phyloP scores from a whole-genome alignment of 2,113 vertebrate species.

The Aptenodytes patagonicus region DNA sequence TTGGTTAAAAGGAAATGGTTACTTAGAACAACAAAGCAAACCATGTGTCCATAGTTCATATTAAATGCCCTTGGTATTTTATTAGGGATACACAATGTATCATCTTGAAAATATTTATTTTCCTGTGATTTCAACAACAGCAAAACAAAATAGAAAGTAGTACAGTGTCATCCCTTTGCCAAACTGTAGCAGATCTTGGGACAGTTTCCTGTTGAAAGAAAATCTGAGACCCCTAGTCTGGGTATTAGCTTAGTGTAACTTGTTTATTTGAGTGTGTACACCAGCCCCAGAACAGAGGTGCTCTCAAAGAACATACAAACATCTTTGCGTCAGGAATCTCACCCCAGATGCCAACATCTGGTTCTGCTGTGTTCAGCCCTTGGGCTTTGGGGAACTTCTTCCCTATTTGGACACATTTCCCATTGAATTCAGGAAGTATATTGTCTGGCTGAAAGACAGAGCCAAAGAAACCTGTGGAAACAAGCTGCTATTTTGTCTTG shows the following conservation, averaged over 20 bases:
- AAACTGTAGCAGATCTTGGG: not conserved
- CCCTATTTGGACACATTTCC: slow-evolving; percentile 1
- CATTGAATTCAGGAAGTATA: slow-evolving; percentile 9
- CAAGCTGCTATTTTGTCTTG: not conserved
- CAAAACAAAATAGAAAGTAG: slow-evolving; percentile 35
- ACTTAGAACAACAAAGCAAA: slow-evolving; percentile 28
- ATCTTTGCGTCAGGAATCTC: not conserved
- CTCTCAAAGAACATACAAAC: not conserved
- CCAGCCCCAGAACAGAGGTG: not conserved
- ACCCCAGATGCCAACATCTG: slow-evolving; percentile 35
- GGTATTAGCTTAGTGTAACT: not conserved
- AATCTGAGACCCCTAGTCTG: not conserved
- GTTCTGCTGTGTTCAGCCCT: slow-evolving; percentile 13
- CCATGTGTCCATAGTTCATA: slow-evolving; percentile 33
- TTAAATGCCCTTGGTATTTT: slow-evolving; percentile 48
- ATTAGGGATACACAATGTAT: slow-evolving; percentile 28
- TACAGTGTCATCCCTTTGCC: not conserved
- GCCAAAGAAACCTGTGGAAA: slow-evolving; percentile 36
- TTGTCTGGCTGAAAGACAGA: slow-evolving; percentile 3
- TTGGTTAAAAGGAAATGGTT: slow-evolving; percentile 40
- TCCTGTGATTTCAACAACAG: slow-evolving; percentile 46
- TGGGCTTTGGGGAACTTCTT: slow-evolving; percentile 2
- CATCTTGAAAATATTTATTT: slow-evolving; percentile 58
- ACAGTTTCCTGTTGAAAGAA: not conserved
- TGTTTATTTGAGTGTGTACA: not conserved